Evolutionary conservation across 2,888 invertebrate genomes (phyloP), one percentile per base, ranked within the genome.

Genomic region (Plebejus melissa): DNA sequence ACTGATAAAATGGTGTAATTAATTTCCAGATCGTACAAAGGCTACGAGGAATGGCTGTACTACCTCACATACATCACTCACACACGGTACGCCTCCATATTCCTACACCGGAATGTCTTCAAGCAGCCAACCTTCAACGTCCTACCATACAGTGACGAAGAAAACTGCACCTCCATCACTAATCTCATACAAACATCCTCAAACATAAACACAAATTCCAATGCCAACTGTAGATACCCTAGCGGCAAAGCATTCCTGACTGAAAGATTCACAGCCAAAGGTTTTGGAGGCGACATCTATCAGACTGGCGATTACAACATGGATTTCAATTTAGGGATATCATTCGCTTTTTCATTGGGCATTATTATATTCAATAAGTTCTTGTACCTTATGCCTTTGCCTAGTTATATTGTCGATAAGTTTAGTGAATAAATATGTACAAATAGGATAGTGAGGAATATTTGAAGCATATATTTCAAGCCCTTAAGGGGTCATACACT

Each of bases 341-440:
- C 97, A 0, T 96, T 98, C 79, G 97, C 97, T 0, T 98, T 98
- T 83, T 96, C 97, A 0, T 90, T 97, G 0, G 97, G 97, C 0
- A 94, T 98, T 80, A 96, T 97, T 79, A 94, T 98, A 72, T 94
- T 98, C 5, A 98, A 98, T 86, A 96, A 98, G 86, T 95, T 98
- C 78, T 90, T 98, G 75, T 98, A 98, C 88, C 90, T 98, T 70
- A 94, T 98, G 81, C 98, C 98, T 0, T 88, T 98, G 81, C 98
- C 98, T 0, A 95, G 96, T 54, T 97, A 96, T 84, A 95, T 98
- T 16, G 97, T 97, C 83, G 96, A 97, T 78, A 98, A 98, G 90
- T 98, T 98, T 90, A 95, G 97, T 84, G 97, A 97, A 84, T 92
- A 83, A 78, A 72, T 65, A 71, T 36, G 71, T 58, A 69, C 32